Percentiles rank a stretch among this genome's conserved stretches.
These are phyloP conservation scores for Paramisgurnus dabryanus DNA, from an alignment of 2,113 vertebrate genomes.

Conservation along the genomic window DNA sequence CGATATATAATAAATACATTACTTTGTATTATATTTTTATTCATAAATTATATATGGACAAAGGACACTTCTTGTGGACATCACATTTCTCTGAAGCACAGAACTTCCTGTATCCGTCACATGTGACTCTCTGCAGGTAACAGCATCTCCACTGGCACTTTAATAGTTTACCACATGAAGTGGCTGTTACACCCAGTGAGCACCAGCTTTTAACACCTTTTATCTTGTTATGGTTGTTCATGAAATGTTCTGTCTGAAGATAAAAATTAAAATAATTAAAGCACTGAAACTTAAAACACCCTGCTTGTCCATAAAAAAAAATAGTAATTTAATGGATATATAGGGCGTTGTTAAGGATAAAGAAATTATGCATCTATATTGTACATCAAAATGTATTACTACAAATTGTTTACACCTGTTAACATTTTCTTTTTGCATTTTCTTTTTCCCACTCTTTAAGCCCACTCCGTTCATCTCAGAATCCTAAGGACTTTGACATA, in stretches of 20 bases:
- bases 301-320: not conserved
- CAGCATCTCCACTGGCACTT: slow-evolving; percentile 78
- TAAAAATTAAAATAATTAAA: not conserved
- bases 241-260: not conserved
- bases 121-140: slow-evolving; percentile 53
- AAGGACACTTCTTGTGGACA: not conserved
- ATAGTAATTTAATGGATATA: not conserved
- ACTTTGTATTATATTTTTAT: no score
- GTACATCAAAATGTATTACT: no score
- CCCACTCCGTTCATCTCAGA: not conserved
- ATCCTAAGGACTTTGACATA: not conserved
- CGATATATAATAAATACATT: no score
- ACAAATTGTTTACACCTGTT: no score
- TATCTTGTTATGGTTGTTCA: slow-evolving; percentile 38
- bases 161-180: slow-evolving; percentile 75
- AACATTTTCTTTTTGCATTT: no score
- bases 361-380: not conserved
- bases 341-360: not conserved
- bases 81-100: not conserved
- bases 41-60: no score
- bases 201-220: slow-evolving; percentile 52
- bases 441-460: no score
- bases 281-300: not conserved
- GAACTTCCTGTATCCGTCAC: not conserved
- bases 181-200: slow-evolving; percentile 79